Percentiles rank a stretch among this genome's conserved stretches.
phyloP scores from a whole-genome alignment of 2,113 vertebrate genomes.

The Oreochromis aureus region DNA sequence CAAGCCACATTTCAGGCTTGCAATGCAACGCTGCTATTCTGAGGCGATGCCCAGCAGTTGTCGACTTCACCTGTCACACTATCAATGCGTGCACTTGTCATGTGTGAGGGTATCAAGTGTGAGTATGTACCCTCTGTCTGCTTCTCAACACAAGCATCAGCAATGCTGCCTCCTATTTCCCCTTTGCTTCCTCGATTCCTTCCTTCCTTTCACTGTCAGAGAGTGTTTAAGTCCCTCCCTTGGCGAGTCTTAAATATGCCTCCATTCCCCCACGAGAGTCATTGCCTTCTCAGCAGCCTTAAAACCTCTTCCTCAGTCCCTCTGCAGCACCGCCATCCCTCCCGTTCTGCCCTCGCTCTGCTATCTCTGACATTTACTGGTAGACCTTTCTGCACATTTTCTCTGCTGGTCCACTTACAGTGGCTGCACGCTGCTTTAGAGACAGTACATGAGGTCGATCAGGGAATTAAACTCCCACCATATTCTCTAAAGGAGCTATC shows the following conservation, averaged over 20 bases:
- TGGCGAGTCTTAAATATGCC: slow-evolving; percentile 15
- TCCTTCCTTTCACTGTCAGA: not conserved
- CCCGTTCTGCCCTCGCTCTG: not conserved
- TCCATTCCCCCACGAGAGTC: not conserved
- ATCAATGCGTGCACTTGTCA: slow-evolving; percentile 10
- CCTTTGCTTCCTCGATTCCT: not conserved
- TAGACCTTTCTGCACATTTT: slow-evolving; percentile 39
- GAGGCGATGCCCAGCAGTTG: slow-evolving; percentile 57
- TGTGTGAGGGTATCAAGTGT: not conserved
- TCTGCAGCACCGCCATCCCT: not conserved
- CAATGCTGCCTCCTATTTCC: not conserved
- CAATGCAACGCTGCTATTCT: slow-evolving; percentile 39
- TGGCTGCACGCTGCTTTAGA: not conserved
- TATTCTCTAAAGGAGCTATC: slow-evolving; percentile 41
- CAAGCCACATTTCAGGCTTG: not conserved
- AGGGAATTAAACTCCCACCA: slow-evolving; percentile 34
- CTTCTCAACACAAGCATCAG: not conserved
- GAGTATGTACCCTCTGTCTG: not conserved
- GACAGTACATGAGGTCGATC: slow-evolving; percentile 11
- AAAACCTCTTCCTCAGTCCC: not conserved
- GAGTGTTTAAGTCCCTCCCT: slow-evolving; percentile 6
- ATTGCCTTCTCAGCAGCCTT: slow-evolving; percentile 23
- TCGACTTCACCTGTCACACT: slow-evolving; percentile 46
- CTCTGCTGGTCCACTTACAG: slow-evolving; percentile 14
- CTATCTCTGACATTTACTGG: slow-evolving; percentile 39